Base-by-base conservation (phyloP, 2,113 vertebrate species). In the Periophthalmodon schlosseri region DNA sequence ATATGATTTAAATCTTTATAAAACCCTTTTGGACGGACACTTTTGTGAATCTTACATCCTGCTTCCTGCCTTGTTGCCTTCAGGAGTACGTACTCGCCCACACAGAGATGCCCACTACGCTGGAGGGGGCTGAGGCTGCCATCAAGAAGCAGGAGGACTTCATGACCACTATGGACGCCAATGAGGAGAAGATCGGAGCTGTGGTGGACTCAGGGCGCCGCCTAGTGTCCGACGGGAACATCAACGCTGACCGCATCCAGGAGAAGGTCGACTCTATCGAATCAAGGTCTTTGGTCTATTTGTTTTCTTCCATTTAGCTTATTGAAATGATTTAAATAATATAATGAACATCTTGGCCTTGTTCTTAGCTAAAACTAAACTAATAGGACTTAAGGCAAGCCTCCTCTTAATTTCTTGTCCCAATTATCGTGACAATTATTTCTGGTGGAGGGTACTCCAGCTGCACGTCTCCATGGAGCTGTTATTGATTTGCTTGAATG, bases 61-160 rank as follows among this genome's bases (percentile, higher is more conserved):
- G 4, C 14, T 52, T 5, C 49, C 14, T 52, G 15, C 15, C 15
- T 13, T 52, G 4, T 14, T 24, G 5, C 7, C 0, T 0, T 4
- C 81, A 99, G 98, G 98, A 99, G 72, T 99, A 99, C 70, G 96
- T 98, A 80, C 88, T 99, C 94, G 97, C 97, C 0, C 98, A 99
- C 82, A 98, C 97, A 0, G 98, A 99, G 93, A 96, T 99, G 97
- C 97, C 98, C 69, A 95, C 95, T 83, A 99, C 96, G 0, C 92
- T 99, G 88, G 96, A 99, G 92, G 96, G 90, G 4, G 98, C 98
- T 2, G 97, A 99, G 91, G 97, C 95, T 34, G 96, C 97, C 75
- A 99, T 99, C 85, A 99, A 97, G 86, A 98, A 96, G 83, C 98
- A 99, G 86, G 98, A 99, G 88, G 98, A 99, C 93, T 98, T 99